Conservation (phyloP, 2,888 invertebrate species). For the Hirtodrosophila histrioides region DNA sequence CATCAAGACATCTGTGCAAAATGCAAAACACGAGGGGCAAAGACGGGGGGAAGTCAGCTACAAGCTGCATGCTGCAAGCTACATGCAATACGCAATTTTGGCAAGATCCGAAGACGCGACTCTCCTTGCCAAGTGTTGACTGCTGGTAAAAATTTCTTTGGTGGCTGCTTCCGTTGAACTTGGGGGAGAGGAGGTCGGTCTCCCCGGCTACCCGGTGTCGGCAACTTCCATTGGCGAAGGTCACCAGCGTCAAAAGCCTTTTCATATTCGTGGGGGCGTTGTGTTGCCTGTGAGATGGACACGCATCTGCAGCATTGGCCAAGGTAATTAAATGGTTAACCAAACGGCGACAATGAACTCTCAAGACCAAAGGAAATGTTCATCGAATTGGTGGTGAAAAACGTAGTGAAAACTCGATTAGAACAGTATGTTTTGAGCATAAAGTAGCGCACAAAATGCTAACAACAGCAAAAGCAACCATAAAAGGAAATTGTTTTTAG, state of each 20-base stretch:
- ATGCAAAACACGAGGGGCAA: conserved; percentile 47
- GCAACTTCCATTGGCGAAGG: conserved; percentile 48
- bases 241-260: conserved; percentile 65
- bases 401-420: conserved; percentile 31
- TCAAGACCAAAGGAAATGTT: background rate
- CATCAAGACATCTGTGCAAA: conserved; percentile 52
- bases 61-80: conserved; percentile 22
- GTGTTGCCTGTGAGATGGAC: conserved; percentile 21
- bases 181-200: conserved; percentile 13
- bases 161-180: conserved; percentile 76
- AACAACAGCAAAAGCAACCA: conserved; percentile 43
- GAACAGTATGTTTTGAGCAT: conserved; percentile 35
- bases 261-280: conserved; percentile 46
- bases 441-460: conserved; percentile 30
- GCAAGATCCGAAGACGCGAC: conserved; percentile 11
- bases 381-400: conserved; percentile 24
- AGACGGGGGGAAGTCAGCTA: conserved; percentile 1
- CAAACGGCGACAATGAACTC: conserved; percentile 44
- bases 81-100: conserved; percentile 47
- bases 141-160: conserved; percentile 40
- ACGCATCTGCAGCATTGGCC: conserved; percentile 22
- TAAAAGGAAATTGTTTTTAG: conserved; percentile 70
- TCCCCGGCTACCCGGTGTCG: conserved; percentile 16
- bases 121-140: conserved; percentile 24
- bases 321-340: conserved; percentile 21